phyloP scores from a whole-genome alignment of 2,888 invertebrate species.

The Tetrapedia diversipes region DNA sequence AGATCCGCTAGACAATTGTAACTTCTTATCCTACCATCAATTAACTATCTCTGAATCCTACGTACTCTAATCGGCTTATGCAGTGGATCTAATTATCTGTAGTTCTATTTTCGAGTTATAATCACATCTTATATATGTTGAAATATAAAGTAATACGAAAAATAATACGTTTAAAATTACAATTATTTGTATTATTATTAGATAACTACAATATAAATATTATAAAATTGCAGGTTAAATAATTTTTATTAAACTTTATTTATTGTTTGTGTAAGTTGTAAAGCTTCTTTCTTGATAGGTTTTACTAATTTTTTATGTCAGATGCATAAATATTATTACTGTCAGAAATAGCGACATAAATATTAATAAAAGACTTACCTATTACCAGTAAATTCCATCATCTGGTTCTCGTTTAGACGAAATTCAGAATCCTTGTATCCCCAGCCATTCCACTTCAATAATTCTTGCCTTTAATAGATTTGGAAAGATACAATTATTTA shows the following conservation, averaged over 20 bases:
- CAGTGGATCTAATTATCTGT: background rate
- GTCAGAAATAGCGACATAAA: background rate
- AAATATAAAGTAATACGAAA: no score
- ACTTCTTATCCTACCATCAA: background rate
- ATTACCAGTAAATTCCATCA: conserved; percentile 92
- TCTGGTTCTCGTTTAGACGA: conserved; percentile 85
- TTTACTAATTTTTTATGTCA: no score
- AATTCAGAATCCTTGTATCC: conserved; percentile 99
- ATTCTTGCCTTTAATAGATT: conserved; percentile 88
- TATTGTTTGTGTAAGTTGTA: no score
- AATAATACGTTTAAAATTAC: no score
- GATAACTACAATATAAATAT: no score
- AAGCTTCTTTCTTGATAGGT: no score
- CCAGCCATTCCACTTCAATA: conserved; percentile 99
- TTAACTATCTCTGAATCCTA: background rate
- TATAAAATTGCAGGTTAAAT: no score
- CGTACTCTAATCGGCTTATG: background rate
- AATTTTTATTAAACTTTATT: no score
- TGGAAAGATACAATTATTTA: conserved; percentile 9
- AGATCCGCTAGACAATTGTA: background rate
- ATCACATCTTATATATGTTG: no score
- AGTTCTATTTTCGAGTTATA: background rate
- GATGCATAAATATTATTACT: background rate
- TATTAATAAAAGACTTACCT: conserved; percentile 85
- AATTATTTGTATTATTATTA: no score